Conservation (phyloP, 2,888 invertebrate genomes). For the Cephus spinipes region DNA sequence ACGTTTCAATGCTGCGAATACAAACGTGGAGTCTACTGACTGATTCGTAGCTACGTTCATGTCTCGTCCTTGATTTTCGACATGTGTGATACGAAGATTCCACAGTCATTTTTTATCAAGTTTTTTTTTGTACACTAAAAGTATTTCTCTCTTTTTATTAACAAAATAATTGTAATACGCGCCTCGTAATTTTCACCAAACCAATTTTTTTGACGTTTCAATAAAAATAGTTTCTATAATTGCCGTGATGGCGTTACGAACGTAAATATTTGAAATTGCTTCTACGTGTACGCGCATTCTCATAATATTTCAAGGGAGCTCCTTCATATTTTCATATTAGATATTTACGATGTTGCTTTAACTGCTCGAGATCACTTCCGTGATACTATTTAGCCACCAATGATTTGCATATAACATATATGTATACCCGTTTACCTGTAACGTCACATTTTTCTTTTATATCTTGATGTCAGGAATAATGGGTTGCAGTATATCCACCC, state of each 20-base stretch:
- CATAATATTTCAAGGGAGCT: not conserved
- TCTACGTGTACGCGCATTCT: not conserved
- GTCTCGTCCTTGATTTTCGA: not conserved
- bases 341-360: not conserved
- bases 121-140: not conserved
- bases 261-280: not conserved
- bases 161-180: not conserved
- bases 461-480: not conserved
- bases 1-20: not conserved
- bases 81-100: not conserved
- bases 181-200: not conserved
- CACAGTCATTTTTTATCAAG: not conserved
- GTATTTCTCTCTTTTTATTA: not conserved
- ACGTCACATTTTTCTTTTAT: not conserved
- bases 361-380: not conserved
- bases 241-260: not conserved
- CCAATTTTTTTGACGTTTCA: not conserved
- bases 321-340: not conserved
- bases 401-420: not conserved
- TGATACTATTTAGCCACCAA: not conserved
- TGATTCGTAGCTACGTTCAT: not conserved
- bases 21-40: not conserved
- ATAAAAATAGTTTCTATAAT: not conserved
- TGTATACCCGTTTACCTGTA: not conserved
- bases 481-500: not conserved